These are phyloP conservation scores for Smittia sp. DNA, from an alignment of 2,888 invertebrate species.

Conservation along the genomic window DNA sequence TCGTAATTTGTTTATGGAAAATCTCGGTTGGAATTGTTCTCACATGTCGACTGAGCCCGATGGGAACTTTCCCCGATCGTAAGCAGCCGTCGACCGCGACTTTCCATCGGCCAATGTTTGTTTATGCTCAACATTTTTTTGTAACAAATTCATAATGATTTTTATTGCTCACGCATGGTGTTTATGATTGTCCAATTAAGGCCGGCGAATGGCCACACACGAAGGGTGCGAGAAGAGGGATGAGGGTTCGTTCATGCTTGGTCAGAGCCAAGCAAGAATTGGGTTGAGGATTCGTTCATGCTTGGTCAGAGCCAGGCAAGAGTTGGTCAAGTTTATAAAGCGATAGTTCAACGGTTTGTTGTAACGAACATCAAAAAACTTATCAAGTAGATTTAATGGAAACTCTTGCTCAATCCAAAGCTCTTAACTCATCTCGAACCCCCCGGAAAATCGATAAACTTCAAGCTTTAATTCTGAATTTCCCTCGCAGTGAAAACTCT, in stretches of 20 bases:
- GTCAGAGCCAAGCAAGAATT: too few relatives aligned
- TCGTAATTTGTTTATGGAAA: slow-evolving; percentile 20
- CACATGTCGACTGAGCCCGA: slow-evolving; percentile 5
- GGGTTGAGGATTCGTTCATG: too few relatives aligned
- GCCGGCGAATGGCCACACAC: too few relatives aligned
- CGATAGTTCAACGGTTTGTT: too few relatives aligned
- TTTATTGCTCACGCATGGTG: slow-evolving; percentile 29
- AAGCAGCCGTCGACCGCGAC: neutral
- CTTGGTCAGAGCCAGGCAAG: too few relatives aligned
- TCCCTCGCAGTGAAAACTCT: neutral
- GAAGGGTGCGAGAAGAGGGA: too few relatives aligned
- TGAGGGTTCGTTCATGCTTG: too few relatives aligned
- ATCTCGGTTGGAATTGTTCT: neutral
- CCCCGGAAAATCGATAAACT: slow-evolving; percentile 23
- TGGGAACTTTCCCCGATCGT: neutral
- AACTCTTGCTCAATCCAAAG: too few relatives aligned
- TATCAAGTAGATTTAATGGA: too few relatives aligned
- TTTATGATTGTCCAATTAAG: slow-evolving; percentile 16
- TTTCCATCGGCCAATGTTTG: neutral
- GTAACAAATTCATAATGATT: slow-evolving; percentile 30
- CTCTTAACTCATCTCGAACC: too few relatives aligned
- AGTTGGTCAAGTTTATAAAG: too few relatives aligned
- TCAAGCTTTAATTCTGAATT: neutral
- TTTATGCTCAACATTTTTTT: slow-evolving; percentile 21
- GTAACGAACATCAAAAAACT: too few relatives aligned